phyloP scores from a whole-genome alignment of 2,888 invertebrate genomes.

The Catonia carolina region DNA sequence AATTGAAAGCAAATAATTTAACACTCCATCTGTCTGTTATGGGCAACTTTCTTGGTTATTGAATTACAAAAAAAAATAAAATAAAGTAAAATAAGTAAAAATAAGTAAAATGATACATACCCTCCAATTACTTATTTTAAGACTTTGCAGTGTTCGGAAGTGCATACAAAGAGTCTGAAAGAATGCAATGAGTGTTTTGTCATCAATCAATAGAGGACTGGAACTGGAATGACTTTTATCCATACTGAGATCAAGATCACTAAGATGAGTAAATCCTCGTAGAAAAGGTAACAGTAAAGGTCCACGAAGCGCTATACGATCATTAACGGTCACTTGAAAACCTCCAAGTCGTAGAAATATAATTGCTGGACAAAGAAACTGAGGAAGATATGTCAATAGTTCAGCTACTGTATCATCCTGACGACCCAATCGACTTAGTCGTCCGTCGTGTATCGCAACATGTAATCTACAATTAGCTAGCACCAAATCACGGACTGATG shows the following conservation, averaged over 20 bases:
- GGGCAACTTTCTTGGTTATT: no score
- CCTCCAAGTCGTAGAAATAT: slow-evolving; percentile 47
- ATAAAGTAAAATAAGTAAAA: no score
- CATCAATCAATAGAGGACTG: slow-evolving; percentile 44
- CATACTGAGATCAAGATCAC: slow-evolving; percentile 47
- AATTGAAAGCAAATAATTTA: no score
- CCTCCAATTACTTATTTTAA: slow-evolving; percentile 43
- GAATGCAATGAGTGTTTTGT: slow-evolving; percentile 45
- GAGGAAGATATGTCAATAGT: slow-evolving; percentile 41
- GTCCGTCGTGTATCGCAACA: slow-evolving; percentile 45
- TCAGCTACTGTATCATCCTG: slow-evolving; percentile 43
- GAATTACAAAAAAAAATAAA: no score
- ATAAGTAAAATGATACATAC: slow-evolving; percentile 37
- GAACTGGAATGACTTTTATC: slow-evolving; percentile 44
- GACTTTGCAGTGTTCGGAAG: slow-evolving; percentile 43
- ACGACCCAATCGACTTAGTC: slow-evolving; percentile 41
- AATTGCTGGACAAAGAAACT: slow-evolving; percentile 45
- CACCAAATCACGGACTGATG: slow-evolving; percentile 48
- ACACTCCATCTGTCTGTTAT: no score
- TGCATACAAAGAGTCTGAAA: slow-evolving; percentile 44
- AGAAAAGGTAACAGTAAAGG: slow-evolving; percentile 47
- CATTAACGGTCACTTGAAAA: slow-evolving; percentile 45
- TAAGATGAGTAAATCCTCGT: slow-evolving; percentile 46
- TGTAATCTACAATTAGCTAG: slow-evolving; percentile 49
- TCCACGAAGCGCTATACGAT: slow-evolving; percentile 45